Base-by-base conservation (phyloP, 1,140 invertebrate species). In the Hesperophylax magnus region DNA sequence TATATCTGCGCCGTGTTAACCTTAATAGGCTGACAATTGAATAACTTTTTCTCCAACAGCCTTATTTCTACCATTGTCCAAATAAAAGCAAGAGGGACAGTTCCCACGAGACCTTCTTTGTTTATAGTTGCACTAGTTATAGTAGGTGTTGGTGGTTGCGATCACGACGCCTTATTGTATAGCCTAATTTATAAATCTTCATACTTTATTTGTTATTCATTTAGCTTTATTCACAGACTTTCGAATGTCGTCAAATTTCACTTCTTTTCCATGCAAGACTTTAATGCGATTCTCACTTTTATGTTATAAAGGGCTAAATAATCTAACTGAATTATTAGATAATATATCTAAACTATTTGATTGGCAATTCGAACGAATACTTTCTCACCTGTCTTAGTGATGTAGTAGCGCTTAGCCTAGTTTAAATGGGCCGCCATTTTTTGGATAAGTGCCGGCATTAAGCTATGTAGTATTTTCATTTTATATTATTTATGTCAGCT, bases 1-100 rank as follows among this genome's bases (percentile, higher is more conserved):
- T 47, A 47, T 47, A 11, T 47, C 11, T 47, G 39, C 39, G 39
- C 11, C 9, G 11, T 72, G 56, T 72, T 54, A 72, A 54, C 69
- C 52, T 54, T 54, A 72, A 54, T 72, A 72, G 14, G 39, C 69
- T 53, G 69, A 54, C 69, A 72, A 53, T 53, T 72, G 47, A 72
- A 72, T 54, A 53, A 24, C 18, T 72, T 72, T 67, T 53, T 72
- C 39, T 72, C 24, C n/a, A 67, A 18, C 69, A 22, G 17, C 63
- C 47, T 72, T 72, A n/a, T 56, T 72, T 72, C 47, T 22, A 20
- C 69, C 52, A 72, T 72, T 72, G 52, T 72, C 69, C 18, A 72
- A 67, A 67, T 67, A 67, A 72, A 52, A 27, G 69, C 69, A 54
- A 67, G 14, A 47, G 69, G 47, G 69, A 54, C 22, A n/a, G 69